These are phyloP conservation scores for Athrips mouffetella DNA, from an alignment of 2,888 invertebrate species.

Conservation along the genomic window DNA sequence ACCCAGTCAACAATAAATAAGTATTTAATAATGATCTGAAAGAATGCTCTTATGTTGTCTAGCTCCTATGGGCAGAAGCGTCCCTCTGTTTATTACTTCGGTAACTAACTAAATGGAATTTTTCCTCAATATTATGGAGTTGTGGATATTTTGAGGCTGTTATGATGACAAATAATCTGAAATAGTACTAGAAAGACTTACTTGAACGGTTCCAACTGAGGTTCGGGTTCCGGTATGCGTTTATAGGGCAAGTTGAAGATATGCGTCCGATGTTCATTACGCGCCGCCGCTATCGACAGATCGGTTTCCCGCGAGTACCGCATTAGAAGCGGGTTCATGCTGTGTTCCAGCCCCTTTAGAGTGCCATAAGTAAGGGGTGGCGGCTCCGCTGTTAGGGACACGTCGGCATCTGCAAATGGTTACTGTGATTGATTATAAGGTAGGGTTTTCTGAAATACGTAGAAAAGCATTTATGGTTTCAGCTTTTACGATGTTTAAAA, in stretches of 20 bases:
- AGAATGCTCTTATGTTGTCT: too few relatives aligned
- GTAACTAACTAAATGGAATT: too few relatives aligned
- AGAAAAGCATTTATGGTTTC: too few relatives aligned
- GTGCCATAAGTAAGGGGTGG: conserved; percentile 87
- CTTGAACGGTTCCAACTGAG: conserved; percentile 85
- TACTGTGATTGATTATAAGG: background rate
- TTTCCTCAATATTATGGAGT: too few relatives aligned
- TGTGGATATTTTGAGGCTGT: background rate
- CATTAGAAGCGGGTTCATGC: conserved; percentile 94
- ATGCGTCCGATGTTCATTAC: conserved; percentile 88
- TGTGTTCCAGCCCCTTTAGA: conserved; percentile 91
- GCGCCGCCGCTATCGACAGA: conserved; percentile 87
- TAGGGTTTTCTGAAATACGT: background rate
- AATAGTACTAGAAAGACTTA: conserved; percentile 31
- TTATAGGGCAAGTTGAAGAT: conserved; percentile 82
- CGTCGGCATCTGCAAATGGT: conserved; percentile 53
- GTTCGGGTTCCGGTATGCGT: conserved; percentile 62
- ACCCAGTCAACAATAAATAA: too few relatives aligned
- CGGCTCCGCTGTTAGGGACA: conserved; percentile 77
- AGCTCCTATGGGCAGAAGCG: too few relatives aligned
- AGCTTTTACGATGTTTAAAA: too few relatives aligned
- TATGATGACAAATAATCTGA: background rate
- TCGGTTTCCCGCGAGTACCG: conserved; percentile 95
- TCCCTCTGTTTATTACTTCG: too few relatives aligned
- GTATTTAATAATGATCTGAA: too few relatives aligned